phyloP scores from a whole-genome alignment of 2,113 vertebrate genomes.

The Erpornis zantholeuca region DNA sequence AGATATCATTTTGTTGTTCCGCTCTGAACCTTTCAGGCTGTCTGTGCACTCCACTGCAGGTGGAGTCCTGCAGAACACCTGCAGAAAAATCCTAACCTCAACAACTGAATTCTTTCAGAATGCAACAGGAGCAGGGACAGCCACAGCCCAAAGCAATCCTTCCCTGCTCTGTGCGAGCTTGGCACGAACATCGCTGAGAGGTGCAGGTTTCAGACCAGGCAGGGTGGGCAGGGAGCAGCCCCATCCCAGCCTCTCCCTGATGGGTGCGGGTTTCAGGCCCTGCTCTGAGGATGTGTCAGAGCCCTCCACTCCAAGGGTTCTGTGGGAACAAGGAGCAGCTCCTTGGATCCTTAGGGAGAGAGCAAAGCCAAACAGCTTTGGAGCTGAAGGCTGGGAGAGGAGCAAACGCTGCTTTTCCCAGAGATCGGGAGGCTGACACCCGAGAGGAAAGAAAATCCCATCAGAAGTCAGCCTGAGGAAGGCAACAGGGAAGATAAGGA shows the following conservation, averaged over 20 bases:
- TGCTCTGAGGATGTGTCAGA: background rate
- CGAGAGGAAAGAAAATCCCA: rapidly evolving
- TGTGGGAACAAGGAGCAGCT: background rate
- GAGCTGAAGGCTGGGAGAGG: no score
- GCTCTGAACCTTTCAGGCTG: rapidly evolving
- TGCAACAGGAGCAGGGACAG: rapidly evolving
- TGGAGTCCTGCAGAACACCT: background rate
- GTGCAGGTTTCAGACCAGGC: no score
- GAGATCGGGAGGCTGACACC: rapidly evolving
- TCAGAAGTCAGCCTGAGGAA: rapidly evolving
- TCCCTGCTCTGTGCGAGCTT: rapidly evolving
- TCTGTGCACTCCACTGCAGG: rapidly evolving
- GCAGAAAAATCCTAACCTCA: rapidly evolving
- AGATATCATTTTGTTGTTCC: rapidly evolving
- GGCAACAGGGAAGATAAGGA: rapidly evolving
- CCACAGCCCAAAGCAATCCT: no score
- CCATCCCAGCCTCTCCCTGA: no score
- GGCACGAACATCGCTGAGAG: background rate
- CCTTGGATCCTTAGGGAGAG: background rate
- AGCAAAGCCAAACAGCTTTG: background rate
- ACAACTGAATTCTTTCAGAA: background rate
- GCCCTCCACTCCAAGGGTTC: background rate
- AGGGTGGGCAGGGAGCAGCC: background rate
- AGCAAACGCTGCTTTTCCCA: rapidly evolving
- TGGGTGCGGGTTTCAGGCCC: rapidly evolving